A percentile compares a stretch with the other conserved stretches of the same genome.
Evolutionary conservation across 2,797 vertebrate genomes (phyloP).

Genomic region (Cyclopterus lumpus): DNA sequence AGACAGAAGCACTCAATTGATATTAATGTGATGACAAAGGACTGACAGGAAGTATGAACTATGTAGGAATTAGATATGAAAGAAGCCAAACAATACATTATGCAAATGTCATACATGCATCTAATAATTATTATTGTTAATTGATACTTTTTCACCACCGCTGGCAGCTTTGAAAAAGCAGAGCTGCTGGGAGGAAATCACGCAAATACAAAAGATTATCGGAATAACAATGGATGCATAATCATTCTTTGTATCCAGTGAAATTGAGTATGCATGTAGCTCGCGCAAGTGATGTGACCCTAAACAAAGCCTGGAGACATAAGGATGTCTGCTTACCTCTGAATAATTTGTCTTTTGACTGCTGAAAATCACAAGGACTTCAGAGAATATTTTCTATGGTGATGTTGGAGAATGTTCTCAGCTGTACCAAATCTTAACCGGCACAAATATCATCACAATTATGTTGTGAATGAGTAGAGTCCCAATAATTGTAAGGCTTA

Average conservation of each 20-base stretch:
- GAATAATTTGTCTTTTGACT: background rate
- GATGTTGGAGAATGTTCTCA: background rate
- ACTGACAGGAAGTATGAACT: background rate
- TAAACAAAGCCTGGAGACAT: background rate
- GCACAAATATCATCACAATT: background rate
- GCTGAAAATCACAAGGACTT: too few species aligned
- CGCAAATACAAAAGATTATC: background rate
- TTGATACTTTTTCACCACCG: background rate
- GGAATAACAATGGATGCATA: background rate
- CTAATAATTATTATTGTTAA: background rate
- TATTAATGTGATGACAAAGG: constrained; percentile 3
- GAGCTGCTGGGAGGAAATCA: background rate
- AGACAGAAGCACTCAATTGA: constrained; percentile 13
- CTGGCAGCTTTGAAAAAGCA: background rate
- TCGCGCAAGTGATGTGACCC: background rate
- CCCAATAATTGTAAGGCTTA: background rate
- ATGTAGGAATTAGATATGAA: background rate
- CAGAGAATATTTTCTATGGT: too few species aligned
- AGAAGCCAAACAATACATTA: constrained; percentile 8
- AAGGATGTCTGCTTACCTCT: background rate
- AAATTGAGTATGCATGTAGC: background rate
- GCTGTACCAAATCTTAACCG: background rate
- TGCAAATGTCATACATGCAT: background rate
- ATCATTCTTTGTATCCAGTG: background rate
- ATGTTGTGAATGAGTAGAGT: background rate